Evolutionary conservation across 1,140 invertebrate genomes (phyloP), one percentile per base, ranked within the genome.

Genomic region (Daktulosphaira vitifoliae): DNA sequence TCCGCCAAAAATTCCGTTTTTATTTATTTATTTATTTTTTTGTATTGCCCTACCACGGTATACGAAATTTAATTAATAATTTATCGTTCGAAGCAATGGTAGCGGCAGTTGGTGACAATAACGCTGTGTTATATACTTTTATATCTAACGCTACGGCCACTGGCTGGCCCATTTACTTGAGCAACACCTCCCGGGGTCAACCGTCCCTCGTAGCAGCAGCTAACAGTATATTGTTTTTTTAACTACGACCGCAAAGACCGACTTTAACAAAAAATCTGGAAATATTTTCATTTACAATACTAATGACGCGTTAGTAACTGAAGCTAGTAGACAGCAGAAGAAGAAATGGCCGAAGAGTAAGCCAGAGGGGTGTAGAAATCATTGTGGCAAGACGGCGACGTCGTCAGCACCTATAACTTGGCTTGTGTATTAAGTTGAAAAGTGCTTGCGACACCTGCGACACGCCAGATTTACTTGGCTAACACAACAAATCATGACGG

Each of bases 51-150:
- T 18, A 6, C 13, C 29, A 20, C 13, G 18, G n/a, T 11, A 1
- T 20, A 22, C 23, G 38, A 44, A 44, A 56, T 56, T 56, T 44
- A 56, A 56, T 56, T 44, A 56, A 56, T 56, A 44, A 56, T 56
- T 56, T 56, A 56, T 56, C 52, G 52, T 39, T 33, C 29, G n/a
- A 15, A 13, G 51, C 37, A 33, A 22, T 44, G 38, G 20, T n/a
- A 20, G 37, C 52, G 52, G 37, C 53, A 56, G 22, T 42, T 56
- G 22, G 53, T 56, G 38, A 56, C 53, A 44, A 56, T 56, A 56
- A n/a, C n/a, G n/a, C n/a, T n/a, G n/a, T n/a, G n/a, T n/a, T n/a
- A n/a, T n/a, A n/a, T n/a, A n/a, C n/a, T n/a, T n/a, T n/a, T n/a
- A n/a, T n/a, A n/a, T n/a, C n/a, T n/a, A n/a, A n/a, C n/a, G 52